Evolutionary conservation across 2,888 invertebrate genomes (phyloP), one percentile per base, ranked within the genome.

Genomic region (Capitulum mitella): DNA sequence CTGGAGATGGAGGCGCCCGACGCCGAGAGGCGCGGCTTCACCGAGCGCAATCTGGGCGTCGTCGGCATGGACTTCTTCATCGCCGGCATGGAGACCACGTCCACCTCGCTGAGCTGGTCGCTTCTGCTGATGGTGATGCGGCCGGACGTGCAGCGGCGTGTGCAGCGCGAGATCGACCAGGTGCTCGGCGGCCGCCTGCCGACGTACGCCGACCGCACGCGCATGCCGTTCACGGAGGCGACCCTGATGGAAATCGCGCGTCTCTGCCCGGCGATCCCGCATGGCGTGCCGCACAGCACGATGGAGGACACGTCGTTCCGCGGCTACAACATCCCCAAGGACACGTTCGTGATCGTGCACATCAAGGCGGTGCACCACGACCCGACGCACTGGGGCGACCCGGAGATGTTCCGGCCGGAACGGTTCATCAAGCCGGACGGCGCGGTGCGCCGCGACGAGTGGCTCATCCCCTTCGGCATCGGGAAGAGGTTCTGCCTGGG

Each of bases 151-250:
- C 76, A 83, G 79, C 54, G 78, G 16, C 79, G 80, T 54, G 80
- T 82, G 22, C 83, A 82, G 76, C 79, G 76, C 10, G 82, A 83
- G 78, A 77, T 83, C 14, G 83, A 83, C 79, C 26, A 43, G 0
- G 70, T 40, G 37, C 26, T 70, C 6, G 70, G 37, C 8, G 40
- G 40, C 8, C 29, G 70, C 16, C 40, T 8, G 26, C 70, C 70
- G 22, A 26, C 37, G 12, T 19, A 37, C 22, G 32, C 46, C 0
- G 78, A 78, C 32, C 40, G 74, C 14, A 26, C 26, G 12, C 19
- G 29, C 0, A 12, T 79, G 78, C 70, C 79, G 26, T 70, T 48
- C 46, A 51, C 78, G 22, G 79, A 79, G n/a, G 79, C 79, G 26
- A 32, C 48, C 0, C 26, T 79, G 29, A 29, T 75, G 43, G 79